phyloP scores from a whole-genome alignment of 2,888 invertebrate species.

The Mellilla xanthometata region DNA sequence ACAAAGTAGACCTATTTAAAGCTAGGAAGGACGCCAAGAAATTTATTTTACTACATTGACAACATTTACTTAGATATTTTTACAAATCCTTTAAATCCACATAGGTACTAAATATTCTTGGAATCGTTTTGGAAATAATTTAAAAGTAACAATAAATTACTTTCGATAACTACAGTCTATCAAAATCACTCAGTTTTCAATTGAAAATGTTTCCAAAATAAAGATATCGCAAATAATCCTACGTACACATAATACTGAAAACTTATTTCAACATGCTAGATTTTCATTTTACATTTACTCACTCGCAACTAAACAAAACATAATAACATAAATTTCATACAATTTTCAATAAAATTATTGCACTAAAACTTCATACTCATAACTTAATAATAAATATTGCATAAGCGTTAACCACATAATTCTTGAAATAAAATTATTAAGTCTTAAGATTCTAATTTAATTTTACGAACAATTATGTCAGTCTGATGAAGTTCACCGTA shows the following conservation, averaged over 20 bases:
- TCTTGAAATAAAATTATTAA: conserved; percentile 67
- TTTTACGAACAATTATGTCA: conserved; percentile 71
- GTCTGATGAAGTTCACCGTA: conserved; percentile 69
- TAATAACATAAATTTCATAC: conserved; percentile 77
- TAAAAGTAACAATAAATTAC: conserved; percentile 80
- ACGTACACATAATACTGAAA: conserved; percentile 79
- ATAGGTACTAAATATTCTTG: conserved; percentile 56
- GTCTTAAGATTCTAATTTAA: conserved; percentile 70
- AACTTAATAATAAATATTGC: conserved; percentile 82
- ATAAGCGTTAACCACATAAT: conserved; percentile 73
- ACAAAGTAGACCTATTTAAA: conserved; percentile 63
- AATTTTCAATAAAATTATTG: conserved; percentile 80
- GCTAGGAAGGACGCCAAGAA: conserved; percentile 74
- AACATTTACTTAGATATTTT: conserved; percentile 49
- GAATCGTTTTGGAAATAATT: conserved; percentile 75
- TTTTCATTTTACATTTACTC: conserved; percentile 49
- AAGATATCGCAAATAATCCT: conserved; percentile 49
- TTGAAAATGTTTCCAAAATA: conserved; percentile 48
- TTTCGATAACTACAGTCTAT: conserved; percentile 67
- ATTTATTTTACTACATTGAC: conserved; percentile 47
- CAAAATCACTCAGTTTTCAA: conserved; percentile 61
- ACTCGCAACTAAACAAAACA: conserved; percentile 69
- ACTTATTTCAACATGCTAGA: conserved; percentile 63
- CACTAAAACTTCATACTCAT: conserved; percentile 73
- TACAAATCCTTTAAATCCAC: conserved; percentile 43